These are phyloP conservation scores for Oncorhynchus keta DNA, from an alignment of 2,113 vertebrate species.

Conservation along the genomic window DNA sequence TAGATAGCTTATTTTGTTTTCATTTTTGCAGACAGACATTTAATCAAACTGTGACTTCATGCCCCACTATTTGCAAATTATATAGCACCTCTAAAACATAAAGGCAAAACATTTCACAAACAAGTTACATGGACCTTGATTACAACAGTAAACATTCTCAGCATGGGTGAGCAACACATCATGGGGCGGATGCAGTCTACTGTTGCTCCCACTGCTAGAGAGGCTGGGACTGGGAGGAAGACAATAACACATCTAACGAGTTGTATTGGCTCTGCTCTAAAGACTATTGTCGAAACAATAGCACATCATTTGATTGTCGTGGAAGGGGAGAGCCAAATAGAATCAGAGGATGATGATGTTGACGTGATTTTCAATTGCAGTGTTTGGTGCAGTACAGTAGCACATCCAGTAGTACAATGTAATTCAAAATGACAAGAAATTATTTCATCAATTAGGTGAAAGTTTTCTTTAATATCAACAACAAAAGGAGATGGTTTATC, in stretches of 20 bases:
- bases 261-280: not conserved
- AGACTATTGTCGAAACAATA: not conserved
- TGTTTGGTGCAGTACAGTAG: too few relatives aligned
- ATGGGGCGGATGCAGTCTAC: conserved; percentile 55
- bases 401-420: too few relatives aligned
- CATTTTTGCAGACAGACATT: conserved; percentile 49
- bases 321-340: not conserved
- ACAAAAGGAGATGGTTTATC: too few relatives aligned
- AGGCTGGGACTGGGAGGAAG: not conserved
- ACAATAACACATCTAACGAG: not conserved
- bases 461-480: too few relatives aligned
- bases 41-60: conserved; percentile 63
- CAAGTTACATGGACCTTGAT: conserved; percentile 74
- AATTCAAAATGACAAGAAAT: too few relatives aligned
- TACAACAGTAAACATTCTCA: conserved; percentile 73
- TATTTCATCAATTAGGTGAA: too few relatives aligned
- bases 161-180: conserved; percentile 67
- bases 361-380: too few relatives aligned
- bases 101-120: conserved; percentile 71
- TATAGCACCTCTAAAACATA: conserved; percentile 70
- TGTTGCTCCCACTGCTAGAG: conserved; percentile 41
- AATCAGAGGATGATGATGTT: not conserved
- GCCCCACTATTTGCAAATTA: conserved; percentile 65
- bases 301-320: not conserved
- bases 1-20: conserved; percentile 36